Evolutionary conservation across 2,888 invertebrate genomes (phyloP).

Genomic region (Philonicus albiceps): DNA sequence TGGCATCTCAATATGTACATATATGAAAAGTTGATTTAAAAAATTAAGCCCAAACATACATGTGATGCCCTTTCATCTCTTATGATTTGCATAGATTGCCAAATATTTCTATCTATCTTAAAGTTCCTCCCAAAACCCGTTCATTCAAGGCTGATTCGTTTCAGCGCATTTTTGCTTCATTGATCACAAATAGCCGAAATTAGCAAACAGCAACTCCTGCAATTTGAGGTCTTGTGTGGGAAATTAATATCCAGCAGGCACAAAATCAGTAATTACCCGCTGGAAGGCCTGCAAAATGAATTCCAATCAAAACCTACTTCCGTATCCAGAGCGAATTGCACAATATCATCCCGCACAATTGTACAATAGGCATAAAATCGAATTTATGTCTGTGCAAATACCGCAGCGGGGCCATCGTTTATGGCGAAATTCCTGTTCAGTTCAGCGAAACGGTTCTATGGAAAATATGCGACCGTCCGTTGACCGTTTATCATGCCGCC

Average conservation of each 20-base stretch:
- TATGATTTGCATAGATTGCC: no score
- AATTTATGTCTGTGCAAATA: not conserved
- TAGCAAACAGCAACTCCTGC: not conserved
- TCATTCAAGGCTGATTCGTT: not conserved
- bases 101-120: not conserved
- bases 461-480: not conserved
- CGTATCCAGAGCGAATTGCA: not conserved
- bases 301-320: not conserved
- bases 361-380: not conserved
- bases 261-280: not conserved
- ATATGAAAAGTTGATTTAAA: no score
- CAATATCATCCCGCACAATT: not conserved
- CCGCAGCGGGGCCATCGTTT: not conserved
- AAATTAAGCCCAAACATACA: no score
- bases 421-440: not conserved
- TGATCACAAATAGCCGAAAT: not conserved
- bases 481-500: constrained; percentile 7
- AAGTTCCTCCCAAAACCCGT: not conserved
- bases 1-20: no score
- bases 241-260: not conserved
- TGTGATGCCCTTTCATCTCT: no score
- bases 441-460: not conserved
- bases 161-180: not conserved
- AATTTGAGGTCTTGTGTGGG: not conserved
- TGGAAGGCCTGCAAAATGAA: not conserved